Percentiles rank a stretch among this genome's conserved stretches.
phyloP scores from a whole-genome alignment of 2,888 invertebrate species.

The Erpobdella octoculata region DNA sequence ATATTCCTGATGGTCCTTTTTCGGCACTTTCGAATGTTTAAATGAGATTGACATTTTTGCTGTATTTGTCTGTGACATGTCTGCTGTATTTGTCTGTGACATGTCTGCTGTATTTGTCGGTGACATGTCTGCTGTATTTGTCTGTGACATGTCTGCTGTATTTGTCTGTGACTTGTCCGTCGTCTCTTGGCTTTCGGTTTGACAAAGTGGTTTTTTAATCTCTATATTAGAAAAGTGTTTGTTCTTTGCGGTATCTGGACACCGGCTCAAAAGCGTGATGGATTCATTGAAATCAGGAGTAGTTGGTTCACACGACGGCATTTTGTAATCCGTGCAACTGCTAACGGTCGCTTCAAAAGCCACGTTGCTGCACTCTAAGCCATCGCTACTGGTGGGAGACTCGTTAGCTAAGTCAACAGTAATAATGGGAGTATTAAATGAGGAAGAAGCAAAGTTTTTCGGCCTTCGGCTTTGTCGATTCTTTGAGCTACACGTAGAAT shows the following conservation, averaged over 20 bases:
- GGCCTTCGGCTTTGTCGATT: neutral
- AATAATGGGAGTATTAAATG: neutral
- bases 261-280: neutral
- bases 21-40: too few relatives aligned
- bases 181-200: neutral
- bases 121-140: too few relatives aligned
- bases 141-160: too few relatives aligned
- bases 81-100: too few relatives aligned
- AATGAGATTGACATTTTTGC: too few relatives aligned
- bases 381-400: neutral
- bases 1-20: neutral
- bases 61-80: too few relatives aligned
- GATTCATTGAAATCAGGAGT: neutral
- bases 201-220: too few relatives aligned
- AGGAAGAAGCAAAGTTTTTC: neutral
- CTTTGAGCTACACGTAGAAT: neutral
- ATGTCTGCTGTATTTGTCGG: too few relatives aligned
- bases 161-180: neutral
- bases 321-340: neutral
- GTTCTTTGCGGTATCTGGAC: neutral
- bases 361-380: neutral
- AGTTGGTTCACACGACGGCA: neutral
- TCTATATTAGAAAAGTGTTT: too few relatives aligned
- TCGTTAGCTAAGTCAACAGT: slow-evolving; percentile 3
- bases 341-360: neutral